Evolutionary conservation across 2,888 invertebrate species (phyloP).

Genomic region (Lochmaea crataegi): DNA sequence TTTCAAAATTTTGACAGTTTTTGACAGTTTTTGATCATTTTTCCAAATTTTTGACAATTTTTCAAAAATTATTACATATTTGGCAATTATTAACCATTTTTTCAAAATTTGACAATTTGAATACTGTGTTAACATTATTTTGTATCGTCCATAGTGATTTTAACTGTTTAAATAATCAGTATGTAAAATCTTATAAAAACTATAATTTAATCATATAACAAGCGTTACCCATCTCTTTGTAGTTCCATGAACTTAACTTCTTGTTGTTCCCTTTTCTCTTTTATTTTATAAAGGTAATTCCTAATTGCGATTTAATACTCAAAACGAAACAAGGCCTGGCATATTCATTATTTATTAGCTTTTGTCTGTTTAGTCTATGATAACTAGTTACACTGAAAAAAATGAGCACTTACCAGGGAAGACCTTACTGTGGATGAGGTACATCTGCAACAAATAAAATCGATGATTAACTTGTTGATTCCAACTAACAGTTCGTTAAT

Average conservation of each 20-base stretch:
- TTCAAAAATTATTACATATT: no score
- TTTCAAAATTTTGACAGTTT: no score
- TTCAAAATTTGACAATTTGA: no score
- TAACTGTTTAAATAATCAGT: background rate
- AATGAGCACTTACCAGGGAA: background rate
- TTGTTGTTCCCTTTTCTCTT: conserved; percentile 23
- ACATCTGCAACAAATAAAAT: no score
- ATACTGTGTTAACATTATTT: no score
- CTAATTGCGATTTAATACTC: conserved; percentile 38
- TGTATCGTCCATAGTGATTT: no score
- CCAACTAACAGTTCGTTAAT: no score
- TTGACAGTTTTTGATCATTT: no score
- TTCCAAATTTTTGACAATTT: no score
- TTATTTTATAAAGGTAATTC: conserved; percentile 27
- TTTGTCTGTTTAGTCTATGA: conserved; percentile 33
- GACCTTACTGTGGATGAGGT: no score
- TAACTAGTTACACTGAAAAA: conserved; percentile 22
- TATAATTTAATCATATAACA: background rate
- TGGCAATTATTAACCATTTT: no score
- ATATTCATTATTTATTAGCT: conserved; percentile 34
- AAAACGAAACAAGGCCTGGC: conserved; percentile 33
- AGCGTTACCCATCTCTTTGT: background rate
- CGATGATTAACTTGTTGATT: no score
- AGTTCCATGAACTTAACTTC: background rate
- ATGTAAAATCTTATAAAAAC: background rate